phyloP scores from a whole-genome alignment of 2,797 vertebrate species.

The Bradypodion pumilum region DNA sequence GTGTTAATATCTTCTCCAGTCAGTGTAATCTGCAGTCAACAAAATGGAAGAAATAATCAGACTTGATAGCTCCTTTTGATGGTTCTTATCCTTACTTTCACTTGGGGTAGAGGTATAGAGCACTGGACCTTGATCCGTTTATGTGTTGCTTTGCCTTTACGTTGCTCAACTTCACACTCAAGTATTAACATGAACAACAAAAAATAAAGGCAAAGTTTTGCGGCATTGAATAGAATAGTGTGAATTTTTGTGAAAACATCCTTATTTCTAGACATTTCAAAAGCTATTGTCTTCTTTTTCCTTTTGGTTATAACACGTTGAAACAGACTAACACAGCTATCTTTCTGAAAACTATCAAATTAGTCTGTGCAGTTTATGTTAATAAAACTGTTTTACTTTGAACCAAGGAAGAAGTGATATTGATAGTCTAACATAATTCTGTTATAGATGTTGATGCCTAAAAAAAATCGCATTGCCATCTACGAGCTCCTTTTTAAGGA shows the following conservation, averaged over 20 bases:
- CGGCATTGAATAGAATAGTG: too few relatives aligned
- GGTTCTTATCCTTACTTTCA: not conserved
- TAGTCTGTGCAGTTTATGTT: not conserved
- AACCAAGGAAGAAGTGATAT: too few relatives aligned
- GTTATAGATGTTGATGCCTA: slow-evolving; percentile 98
- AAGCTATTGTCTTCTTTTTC: too few relatives aligned
- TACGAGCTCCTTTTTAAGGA: slow-evolving; percentile 99
- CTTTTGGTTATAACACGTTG: too few relatives aligned
- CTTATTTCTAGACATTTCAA: too few relatives aligned
- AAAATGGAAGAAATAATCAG: not conserved
- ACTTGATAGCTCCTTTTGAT: not conserved
- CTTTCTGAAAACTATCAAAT: not conserved
- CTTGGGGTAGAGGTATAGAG: not conserved
- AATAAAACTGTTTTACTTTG: not conserved
- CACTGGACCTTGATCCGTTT: not conserved
- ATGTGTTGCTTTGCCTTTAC: not conserved
- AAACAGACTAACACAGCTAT: too few relatives aligned
- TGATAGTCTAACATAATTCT: not conserved
- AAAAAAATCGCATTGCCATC: slow-evolving; percentile 98
- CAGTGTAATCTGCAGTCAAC: too few relatives aligned
- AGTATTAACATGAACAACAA: not conserved
- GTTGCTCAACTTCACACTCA: not conserved
- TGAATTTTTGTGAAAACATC: too few relatives aligned
- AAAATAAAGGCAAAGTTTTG: too few relatives aligned
- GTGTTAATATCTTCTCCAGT: not conserved